Percentiles rank a stretch among this genome's conserved stretches.
Conservation (phyloP, 1,140 invertebrate genomes). For the Apis cerana region DNA sequence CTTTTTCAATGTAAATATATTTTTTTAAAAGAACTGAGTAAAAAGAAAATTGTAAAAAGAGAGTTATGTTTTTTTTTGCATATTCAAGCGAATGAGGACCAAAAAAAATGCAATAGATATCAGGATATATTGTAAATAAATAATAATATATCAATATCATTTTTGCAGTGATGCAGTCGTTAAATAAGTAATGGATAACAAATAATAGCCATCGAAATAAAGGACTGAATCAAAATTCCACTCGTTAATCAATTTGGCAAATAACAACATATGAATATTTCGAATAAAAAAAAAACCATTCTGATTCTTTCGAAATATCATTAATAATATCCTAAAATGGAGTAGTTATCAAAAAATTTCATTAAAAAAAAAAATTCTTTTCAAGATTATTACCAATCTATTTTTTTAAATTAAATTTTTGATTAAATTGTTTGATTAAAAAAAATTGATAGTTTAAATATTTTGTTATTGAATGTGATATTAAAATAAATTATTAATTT, state of each 20-base stretch:
- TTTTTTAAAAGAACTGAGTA: not conserved
- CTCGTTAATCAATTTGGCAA: conserved; percentile 47
- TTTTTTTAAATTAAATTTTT: no score
- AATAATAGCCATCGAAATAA: conserved; percentile 36
- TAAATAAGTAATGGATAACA: conserved; percentile 54
- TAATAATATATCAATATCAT: conserved; percentile 38
- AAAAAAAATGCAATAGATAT: not conserved
- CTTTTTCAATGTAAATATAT: not conserved
- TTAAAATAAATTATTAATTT: no score
- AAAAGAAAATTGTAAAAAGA: no score
- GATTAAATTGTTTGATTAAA: not conserved
- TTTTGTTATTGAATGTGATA: no score
- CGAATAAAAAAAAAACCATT: not conserved
- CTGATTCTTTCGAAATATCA: not conserved
- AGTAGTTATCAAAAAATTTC: not conserved
- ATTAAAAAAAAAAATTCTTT: not conserved
- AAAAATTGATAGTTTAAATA: no score
- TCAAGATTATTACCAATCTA: not conserved
- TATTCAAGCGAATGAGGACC: not conserved
- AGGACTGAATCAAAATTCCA: conserved; percentile 44
- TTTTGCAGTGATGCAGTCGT: conserved; percentile 52
- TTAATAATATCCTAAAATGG: not conserved
- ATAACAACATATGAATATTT: not conserved
- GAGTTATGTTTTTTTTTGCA: not conserved
- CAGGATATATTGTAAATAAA: conserved; percentile 44